Evolutionary conservation across 2,113 vertebrate species (phyloP).

Genomic region (Ariopsis seemanni): DNA sequence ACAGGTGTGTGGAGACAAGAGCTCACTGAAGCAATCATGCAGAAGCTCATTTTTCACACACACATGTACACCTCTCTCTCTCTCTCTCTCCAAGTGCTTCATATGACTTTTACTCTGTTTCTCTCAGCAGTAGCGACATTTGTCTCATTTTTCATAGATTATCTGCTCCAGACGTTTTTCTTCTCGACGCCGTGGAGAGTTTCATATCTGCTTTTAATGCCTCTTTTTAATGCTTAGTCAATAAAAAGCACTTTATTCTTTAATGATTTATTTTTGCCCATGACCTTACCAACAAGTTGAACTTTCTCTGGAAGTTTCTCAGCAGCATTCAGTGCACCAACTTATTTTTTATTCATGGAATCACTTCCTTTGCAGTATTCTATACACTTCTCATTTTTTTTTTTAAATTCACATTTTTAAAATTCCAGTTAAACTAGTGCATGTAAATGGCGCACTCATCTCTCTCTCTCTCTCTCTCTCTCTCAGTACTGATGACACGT

Average conservation of each 20-base stretch:
- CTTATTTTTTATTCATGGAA: not conserved
- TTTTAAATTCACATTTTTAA: not conserved
- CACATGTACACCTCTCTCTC: not conserved
- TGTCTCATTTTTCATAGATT: conserved; percentile 4
- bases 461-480: not conserved
- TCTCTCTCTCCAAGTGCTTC: not conserved
- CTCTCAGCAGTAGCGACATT: not conserved
- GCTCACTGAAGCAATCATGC: not conserved
- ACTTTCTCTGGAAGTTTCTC: not conserved
- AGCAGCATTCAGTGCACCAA: not conserved
- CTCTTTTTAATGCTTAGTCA: not conserved
- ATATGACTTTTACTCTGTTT: not conserved
- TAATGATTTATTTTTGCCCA: not conserved
- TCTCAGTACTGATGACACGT: not conserved
- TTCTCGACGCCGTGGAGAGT: not conserved
- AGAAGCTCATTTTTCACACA: not conserved
- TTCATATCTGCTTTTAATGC: conserved; percentile 1
- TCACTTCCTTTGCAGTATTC: not conserved
- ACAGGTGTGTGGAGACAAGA: not conserved
- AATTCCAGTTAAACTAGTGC: not conserved
- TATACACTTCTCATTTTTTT: not conserved
- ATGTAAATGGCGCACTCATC: not conserved
- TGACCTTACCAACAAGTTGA: not conserved
- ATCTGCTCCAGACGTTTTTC: not conserved
- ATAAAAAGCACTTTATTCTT: conserved; percentile 14